Conservation (phyloP, 2,797 vertebrate genomes). For the Neostethus bicornis region DNA sequence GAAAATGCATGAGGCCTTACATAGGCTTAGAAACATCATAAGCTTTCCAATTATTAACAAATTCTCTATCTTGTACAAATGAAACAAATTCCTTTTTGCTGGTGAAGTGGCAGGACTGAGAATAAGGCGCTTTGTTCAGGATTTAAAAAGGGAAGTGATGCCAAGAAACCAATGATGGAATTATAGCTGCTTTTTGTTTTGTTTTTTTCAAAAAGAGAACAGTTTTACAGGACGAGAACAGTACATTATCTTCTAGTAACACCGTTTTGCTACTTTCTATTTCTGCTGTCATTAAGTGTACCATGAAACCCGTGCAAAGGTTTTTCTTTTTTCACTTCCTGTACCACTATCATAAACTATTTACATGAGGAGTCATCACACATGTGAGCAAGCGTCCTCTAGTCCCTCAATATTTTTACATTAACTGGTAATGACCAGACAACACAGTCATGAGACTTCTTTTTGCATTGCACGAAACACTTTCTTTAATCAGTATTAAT, state of each 20-base stretch:
- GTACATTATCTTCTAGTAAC: slow-evolving; percentile 18
- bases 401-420: slow-evolving; percentile 18
- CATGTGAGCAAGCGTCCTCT: too few relatives aligned
- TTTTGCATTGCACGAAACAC: neutral
- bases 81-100: slow-evolving; percentile 57
- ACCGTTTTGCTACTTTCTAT: slow-evolving; percentile 42
- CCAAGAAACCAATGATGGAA: slow-evolving; percentile 18
- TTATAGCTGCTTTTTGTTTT: slow-evolving; percentile 41
- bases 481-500: too few relatives aligned
- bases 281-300: slow-evolving; percentile 30
- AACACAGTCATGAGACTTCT: slow-evolving; percentile 13
- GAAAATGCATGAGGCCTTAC: slow-evolving; percentile 43
- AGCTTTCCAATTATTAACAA: slow-evolving; percentile 42
- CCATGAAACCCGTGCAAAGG: slow-evolving; percentile 41
- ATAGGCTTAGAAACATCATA: slow-evolving; percentile 26
- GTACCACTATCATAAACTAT: slow-evolving; percentile 58
- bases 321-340: slow-evolving; percentile 34
- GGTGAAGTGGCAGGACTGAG: slow-evolving; percentile 57
- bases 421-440: slow-evolving; percentile 11
- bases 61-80: slow-evolving; percentile 38
- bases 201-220: slow-evolving; percentile 7
- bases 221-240: slow-evolving; percentile 19
- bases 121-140: slow-evolving; percentile 73
- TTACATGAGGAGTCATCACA: too few relatives aligned
- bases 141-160: slow-evolving; percentile 18